These are phyloP conservation scores for Myotis daubentonii DNA, from an alignment of 2,797 vertebrate genomes.

Conservation along the genomic window DNA sequence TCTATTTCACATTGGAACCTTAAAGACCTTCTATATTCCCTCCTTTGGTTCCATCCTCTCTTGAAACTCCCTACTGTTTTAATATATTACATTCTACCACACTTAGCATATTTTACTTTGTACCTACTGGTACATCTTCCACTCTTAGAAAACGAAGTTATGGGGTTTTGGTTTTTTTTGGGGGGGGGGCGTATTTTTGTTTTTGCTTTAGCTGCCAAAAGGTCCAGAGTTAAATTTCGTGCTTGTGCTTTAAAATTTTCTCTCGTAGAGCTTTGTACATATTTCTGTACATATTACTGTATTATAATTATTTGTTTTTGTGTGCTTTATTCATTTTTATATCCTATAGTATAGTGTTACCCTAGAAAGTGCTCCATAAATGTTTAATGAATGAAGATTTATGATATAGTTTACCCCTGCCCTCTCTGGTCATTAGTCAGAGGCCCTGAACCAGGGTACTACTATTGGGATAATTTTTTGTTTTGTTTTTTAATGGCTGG, in stretches of 20 bases:
- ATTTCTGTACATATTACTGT: neutral
- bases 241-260: neutral
- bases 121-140: neutral
- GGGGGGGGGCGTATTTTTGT: neutral
- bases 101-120: conserved; percentile 13
- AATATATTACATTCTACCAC: neutral
- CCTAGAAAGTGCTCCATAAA: neutral
- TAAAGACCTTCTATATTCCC: neutral
- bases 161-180: neutral
- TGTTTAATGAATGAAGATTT: conserved; percentile 6
- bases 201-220: conserved; percentile 15
- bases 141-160: conserved; percentile 44
- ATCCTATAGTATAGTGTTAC: neutral
- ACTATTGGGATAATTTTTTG: conserved; percentile 1
- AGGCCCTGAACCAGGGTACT: neutral
- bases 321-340: neutral
- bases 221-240: neutral
- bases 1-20: conserved; percentile 2
- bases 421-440: neutral
- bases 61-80: conserved; percentile 36
- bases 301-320: neutral
- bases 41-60: conserved; percentile 36
- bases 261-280: neutral
- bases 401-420: neutral
- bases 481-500: neutral